These are phyloP conservation scores for Chaetodon trifasciatus DNA, from an alignment of 2,797 vertebrate species.

Conservation along the genomic window DNA sequence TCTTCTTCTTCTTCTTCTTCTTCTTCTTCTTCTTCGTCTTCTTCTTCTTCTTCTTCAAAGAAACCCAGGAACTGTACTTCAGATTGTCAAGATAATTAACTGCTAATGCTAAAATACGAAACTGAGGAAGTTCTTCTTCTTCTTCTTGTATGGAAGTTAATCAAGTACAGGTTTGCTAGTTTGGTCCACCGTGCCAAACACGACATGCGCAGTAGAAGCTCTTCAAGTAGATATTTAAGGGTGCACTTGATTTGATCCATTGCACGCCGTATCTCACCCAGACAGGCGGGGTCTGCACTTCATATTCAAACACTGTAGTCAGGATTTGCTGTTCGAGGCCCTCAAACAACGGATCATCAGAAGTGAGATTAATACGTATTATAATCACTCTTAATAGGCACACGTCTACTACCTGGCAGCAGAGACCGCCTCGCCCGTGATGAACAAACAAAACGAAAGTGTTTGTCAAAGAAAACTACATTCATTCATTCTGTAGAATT, in stretches of 20 bases:
- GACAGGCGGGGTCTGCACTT: background rate
- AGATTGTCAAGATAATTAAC: no score
- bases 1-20: no score
- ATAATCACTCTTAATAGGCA: no score
- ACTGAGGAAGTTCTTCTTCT: no score
- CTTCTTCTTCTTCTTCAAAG: no score
- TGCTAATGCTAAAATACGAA: background rate
- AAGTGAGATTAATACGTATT: background rate
- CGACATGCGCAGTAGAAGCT: constrained; percentile 12
- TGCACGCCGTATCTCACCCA: background rate
- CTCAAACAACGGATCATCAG: background rate
- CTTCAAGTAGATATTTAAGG: no score
- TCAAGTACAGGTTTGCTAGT: accelerated
- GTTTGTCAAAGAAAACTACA: no score
- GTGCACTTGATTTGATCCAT: background rate
- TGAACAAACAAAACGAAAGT: background rate
- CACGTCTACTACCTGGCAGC: background rate
- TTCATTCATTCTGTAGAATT: no score
- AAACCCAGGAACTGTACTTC: background rate
- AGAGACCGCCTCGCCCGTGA: background rate
- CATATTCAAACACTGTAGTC: no score
- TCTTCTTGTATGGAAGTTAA: no score
- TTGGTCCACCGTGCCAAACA: no score
- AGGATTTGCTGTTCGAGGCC: background rate
- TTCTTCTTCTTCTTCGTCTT: no score